Evolutionary conservation across 2,888 invertebrate genomes (phyloP), one percentile per base, ranked within the genome.

Genomic region (Conops quadrifasciatus): DNA sequence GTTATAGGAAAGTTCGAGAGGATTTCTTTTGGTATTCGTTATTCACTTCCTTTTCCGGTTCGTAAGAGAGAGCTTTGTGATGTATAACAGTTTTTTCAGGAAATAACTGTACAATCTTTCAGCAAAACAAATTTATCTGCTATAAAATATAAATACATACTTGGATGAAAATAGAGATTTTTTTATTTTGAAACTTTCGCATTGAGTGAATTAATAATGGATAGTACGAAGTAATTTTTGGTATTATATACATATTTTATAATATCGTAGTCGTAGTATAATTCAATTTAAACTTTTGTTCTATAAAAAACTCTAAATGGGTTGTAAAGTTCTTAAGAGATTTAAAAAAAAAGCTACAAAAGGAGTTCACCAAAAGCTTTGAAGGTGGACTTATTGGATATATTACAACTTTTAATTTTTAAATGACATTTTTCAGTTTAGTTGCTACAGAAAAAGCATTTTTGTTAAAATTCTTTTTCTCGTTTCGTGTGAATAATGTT

Each of bases 61-160:
- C 24, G 21, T n/a, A 16, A 21, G 47, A 15, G 16, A 21, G 15
- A 30, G 26, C 59, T 30, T 60, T 64, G 21, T 24, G 2, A 49
- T n/a, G 36, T 65, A 53, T 65, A 65, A 65, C 65, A 51, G 65
- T 65, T 65, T 51, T 21, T 2, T 45, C 3, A 7, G 43, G 45
- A 21, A 15, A 21, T 45, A 36, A 4, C 36, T 36, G 9, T 36
- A 36, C 4, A 4, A 36, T 36, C 36, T 4, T 36, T 36, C 9
- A 36, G 5, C 36, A 36, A 7, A 60, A 30, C 19, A 11, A 43
- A 43, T 15, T 62, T 62, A 62, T 62, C 62, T 62, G 59, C 30
- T n/a, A 36, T 60, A 60, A 58, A 26, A 13, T 30, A 5, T 36
- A 36, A 9, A 36, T 4, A 36, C 9, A 36, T 36, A 36, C 4